Base-by-base conservation (phyloP, 2,888 invertebrate genomes). In the Phyllotreta striolata region DNA sequence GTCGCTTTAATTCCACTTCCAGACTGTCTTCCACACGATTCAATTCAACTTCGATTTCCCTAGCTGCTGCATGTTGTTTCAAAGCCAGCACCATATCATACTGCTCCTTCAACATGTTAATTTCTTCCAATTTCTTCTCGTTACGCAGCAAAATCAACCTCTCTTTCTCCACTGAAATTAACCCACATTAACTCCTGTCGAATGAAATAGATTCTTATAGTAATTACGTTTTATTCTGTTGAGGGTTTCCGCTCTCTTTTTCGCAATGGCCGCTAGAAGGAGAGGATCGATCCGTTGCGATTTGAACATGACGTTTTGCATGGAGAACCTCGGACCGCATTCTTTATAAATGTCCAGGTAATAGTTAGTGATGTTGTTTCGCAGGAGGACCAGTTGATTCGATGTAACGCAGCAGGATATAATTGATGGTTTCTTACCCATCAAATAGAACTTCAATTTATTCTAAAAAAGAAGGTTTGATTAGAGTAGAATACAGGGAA, bases 341-440 rank as follows among this genome's bases (percentile, higher is more conserved):
- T 77, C 74, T 4, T 75, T 68, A 10, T 74, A 73, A 8, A 77
- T 77, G 69, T 81, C 78, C 35, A 80, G 68, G 62, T 79, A 80
- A 66, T 80, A 81, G 55, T 68, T 74, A 9, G 74, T 72, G 7
- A 76, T 72, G 65, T 76, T 79, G 64, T 75, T 76, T 49, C 78
- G 73, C 34, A 80, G 62, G 3, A 62, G 62, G 3, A 67, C 64
- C 9, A 80, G 67, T 65, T 81, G 79, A 14, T 80, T 77, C 10
- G 74, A 67, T 12, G 77, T 79, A 37, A 81, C 65, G 69, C 81
- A 80, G 63, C 80, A 81, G n/a, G 77, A 75, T 12, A 81, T 71
- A 51, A 81, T 72, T 9, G 74, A 67, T 2, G 78, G 77, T 64
- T 76, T 77, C 51, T 77, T 75, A 3, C 78, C 79, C 70, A 76